Base-by-base conservation (phyloP, 2,888 invertebrate species). In the Homarus gammarus region DNA sequence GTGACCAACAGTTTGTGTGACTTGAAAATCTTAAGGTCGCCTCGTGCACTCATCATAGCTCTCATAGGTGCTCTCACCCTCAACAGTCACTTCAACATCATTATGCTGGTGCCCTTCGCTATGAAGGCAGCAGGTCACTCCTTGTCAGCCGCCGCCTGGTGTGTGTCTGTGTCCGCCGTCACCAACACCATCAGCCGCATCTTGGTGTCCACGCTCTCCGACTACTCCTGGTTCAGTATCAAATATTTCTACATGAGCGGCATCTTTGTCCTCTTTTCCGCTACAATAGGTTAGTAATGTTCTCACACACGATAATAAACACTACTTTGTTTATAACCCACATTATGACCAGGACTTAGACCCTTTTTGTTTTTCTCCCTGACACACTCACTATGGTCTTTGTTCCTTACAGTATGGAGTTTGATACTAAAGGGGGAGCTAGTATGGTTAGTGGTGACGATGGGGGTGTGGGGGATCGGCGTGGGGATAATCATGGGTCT, bases 31-130 rank as follows among this genome's bases (percentile, higher is more conserved):
- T 93, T 96, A 10, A 96, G 96, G 93, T 95, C 96, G 92, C 94
- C 95, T 27, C 94, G 95, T 2, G 94, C 94, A 84, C 88, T 96
- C 12, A 97, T 96, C 93, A 96, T 96, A 88, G 95, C 96, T 79
- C 93, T 96, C 51, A 97, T 97, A 61, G 95, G 96, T 93, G 95
- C 96, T 0, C 94, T 96, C 87, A 95, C 96, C 2, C 95, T 96
- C 90, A 96, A 96, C 87, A 95, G 96, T 8, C 97, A 97, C 93
- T 94, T 96, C 73, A 96, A 96, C 0, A 97, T 97, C 93, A 95
- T 96, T 92, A 93, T 96, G 92, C 94, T 96, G 90, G 94, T 96
- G 89, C 95, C 95, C 1, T 85, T 85, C 44, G 85, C 85, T 0
- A 56, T 78, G 44, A 75, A 85, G 40, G 84, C 68, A 8, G 78